Evolutionary conservation across 1,140 invertebrate species (phyloP).

Genomic region (Euura lappo): DNA sequence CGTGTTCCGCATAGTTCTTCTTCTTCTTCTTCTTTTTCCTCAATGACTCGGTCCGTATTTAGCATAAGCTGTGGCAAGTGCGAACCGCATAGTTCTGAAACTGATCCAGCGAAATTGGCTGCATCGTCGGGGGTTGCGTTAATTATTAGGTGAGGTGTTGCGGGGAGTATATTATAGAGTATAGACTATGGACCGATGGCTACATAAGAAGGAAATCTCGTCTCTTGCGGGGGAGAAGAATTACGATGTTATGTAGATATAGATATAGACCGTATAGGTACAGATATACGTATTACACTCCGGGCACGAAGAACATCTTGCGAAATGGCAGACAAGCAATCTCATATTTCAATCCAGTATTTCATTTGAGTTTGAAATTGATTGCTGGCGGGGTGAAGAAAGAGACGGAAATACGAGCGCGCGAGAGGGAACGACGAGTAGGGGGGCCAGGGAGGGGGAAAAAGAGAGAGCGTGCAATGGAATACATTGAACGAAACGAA

Average conservation of each 20-base stretch:
- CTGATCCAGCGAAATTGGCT: no score
- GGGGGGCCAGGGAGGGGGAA: conserved; percentile 3
- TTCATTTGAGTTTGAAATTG: conserved; percentile 35
- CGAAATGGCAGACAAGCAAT: conserved; percentile 26
- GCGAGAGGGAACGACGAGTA: conserved; percentile 9
- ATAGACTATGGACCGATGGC: no score
- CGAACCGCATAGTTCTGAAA: no score
- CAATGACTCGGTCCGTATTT: no score
- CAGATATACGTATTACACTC: background rate
- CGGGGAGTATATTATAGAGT: background rate
- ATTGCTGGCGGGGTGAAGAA: conserved; percentile 27
- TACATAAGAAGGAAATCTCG: no score
- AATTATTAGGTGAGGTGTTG: background rate
- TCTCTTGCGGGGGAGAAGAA: no score
- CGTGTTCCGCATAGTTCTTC: no score
- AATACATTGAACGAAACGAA: conserved; percentile 37
- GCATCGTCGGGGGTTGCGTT: background rate
- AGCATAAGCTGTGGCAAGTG: no score
- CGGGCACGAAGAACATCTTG: conserved; percentile 1
- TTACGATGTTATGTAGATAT: no score
- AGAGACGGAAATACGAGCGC: conserved; percentile 15
- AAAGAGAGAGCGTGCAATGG: conserved; percentile 9
- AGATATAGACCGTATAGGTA: background rate
- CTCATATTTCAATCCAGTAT: conserved; percentile 35
- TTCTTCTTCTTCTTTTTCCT: no score